Evolutionary conservation across 2,113 vertebrate genomes (phyloP).

Genomic region (Fregata magnificens): DNA sequence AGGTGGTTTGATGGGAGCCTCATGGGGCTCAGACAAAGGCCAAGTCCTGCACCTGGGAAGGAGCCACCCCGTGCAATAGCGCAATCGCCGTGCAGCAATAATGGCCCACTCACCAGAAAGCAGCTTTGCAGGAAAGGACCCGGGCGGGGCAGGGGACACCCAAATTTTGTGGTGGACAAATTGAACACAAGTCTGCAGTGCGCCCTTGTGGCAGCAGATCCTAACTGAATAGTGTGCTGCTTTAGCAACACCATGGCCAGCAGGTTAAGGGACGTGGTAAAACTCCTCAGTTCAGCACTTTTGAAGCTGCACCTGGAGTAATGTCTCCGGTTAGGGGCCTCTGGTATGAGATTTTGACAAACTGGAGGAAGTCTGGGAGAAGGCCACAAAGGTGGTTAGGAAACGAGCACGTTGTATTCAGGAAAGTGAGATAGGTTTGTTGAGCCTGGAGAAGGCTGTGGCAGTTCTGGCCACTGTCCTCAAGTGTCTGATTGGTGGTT

Average conservation of each 20-base stretch:
- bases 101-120: no score
- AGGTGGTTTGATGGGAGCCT: not conserved
- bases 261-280: rapidly evolving
- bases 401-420: rapidly evolving
- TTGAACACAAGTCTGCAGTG: not conserved
- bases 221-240: rapidly evolving
- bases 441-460: not conserved
- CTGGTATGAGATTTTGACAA: not conserved
- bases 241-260: rapidly evolving
- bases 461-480: not conserved
- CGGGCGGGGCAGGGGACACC: rapidly evolving
- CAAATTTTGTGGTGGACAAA: not conserved
- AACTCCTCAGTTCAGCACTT: rapidly evolving
- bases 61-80: no score
- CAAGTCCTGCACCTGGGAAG: not conserved
- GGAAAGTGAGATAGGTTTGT: not conserved
- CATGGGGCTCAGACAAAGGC: no score
- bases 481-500: not conserved
- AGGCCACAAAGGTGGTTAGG: not conserved
- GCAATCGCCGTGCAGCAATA: no score
- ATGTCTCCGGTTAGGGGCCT: rapidly evolving
- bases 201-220: not conserved
- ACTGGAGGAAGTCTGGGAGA: not conserved
- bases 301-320: not conserved
- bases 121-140: not conserved